Conservation (phyloP, 2,888 invertebrate genomes). For the Noctua pronuba region DNA sequence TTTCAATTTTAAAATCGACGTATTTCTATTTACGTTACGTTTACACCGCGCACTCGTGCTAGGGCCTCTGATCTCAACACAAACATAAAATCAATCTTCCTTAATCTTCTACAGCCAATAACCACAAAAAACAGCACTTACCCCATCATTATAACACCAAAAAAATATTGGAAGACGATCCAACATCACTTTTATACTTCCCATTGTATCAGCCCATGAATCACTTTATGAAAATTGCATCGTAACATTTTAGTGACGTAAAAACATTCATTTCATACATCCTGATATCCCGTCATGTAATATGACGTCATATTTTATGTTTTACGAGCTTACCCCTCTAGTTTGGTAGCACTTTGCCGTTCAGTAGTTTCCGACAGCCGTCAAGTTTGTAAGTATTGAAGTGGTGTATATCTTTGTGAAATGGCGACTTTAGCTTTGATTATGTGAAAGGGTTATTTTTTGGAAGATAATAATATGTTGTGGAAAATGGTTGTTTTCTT, state of each 20-base stretch:
- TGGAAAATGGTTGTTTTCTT: not conserved
- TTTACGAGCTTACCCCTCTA: constrained; percentile 62
- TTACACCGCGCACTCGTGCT: too few relatives aligned
- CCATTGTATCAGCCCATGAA: constrained; percentile 40
- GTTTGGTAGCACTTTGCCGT: constrained; percentile 50
- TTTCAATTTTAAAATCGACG: too few relatives aligned
- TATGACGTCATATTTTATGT: constrained; percentile 66
- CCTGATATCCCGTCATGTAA: constrained; percentile 57
- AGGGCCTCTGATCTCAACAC: not conserved
- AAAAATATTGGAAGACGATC: not conserved
- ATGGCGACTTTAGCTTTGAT: constrained; percentile 15
- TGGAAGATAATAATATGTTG: not conserved
- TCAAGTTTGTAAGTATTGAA: constrained; percentile 56
- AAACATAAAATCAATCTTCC: not conserved
- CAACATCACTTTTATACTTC: constrained; percentile 24
- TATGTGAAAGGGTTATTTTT: not conserved
- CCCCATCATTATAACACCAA: not conserved
- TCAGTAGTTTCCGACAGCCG: constrained; percentile 57
- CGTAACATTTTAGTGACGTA: constrained; percentile 66
- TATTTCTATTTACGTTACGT: too few relatives aligned
- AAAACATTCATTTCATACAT: constrained; percentile 68
- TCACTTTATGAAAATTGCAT: constrained; percentile 69
- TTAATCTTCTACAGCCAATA: not conserved
- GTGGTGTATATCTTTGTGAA: constrained; percentile 47
- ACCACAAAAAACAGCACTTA: constrained; percentile 4